phyloP scores from a whole-genome alignment of 2,113 vertebrate genomes.

The Stigmatopora argus region DNA sequence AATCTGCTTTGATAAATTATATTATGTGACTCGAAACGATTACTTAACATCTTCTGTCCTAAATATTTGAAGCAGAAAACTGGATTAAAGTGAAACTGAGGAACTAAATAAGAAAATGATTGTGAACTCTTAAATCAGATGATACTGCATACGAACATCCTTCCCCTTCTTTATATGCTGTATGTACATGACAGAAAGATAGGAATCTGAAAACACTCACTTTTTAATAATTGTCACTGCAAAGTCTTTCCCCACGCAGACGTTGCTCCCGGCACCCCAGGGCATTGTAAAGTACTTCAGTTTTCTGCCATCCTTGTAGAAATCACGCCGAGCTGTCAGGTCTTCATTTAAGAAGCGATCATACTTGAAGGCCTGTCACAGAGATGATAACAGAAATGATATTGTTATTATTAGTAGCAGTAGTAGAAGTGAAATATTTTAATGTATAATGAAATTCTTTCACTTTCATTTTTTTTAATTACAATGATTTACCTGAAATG shows the following conservation, averaged over 20 bases:
- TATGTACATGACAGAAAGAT: conserved; percentile 4
- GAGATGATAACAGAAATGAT: neutral
- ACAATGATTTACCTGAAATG: too few relatives aligned
- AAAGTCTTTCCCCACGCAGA: conserved; percentile 61
- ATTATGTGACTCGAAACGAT: neutral
- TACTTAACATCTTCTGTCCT: neutral
- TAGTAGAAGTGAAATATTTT: too few relatives aligned
- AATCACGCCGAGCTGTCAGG: conserved; percentile 66
- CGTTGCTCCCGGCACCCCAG: conserved; percentile 74
- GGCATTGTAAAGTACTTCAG: conserved; percentile 74
- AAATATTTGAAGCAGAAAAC: neutral
- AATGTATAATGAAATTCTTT: too few relatives aligned
- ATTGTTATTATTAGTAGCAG: neutral
- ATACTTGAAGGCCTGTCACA: conserved; percentile 72
- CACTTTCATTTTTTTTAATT: too few relatives aligned
- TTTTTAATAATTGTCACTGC: conserved; percentile 73
- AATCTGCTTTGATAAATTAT: neutral
- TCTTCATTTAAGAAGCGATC: conserved; percentile 75
- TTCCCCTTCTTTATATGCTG: neutral
- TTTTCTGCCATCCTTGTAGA: conserved; percentile 69
- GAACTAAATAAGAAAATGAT: neutral
- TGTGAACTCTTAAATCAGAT: neutral
- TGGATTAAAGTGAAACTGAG: neutral
- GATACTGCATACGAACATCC: neutral
- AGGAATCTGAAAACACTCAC: conserved; percentile 55